These are phyloP conservation scores for Ochlodes sylvanus DNA, from an alignment of 2,888 invertebrate genomes.

Conservation along the genomic window DNA sequence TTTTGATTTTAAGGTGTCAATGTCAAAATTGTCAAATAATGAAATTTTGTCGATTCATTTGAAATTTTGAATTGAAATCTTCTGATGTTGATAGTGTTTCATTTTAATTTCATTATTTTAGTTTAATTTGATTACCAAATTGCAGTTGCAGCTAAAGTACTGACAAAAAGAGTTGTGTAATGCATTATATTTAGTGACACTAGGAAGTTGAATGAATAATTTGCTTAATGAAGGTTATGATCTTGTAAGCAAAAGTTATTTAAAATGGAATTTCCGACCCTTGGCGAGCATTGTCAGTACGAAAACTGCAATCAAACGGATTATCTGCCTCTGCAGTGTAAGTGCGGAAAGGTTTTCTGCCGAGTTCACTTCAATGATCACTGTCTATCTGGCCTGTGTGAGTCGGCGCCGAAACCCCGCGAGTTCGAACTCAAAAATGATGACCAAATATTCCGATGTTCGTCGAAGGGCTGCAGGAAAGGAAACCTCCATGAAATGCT, in stretches of 20 bases:
- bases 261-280: constrained; percentile 89
- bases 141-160: too few relatives aligned
- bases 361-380: constrained; percentile 87
- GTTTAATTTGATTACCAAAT: too few relatives aligned
- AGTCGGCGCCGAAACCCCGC: constrained; percentile 68
- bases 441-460: constrained; percentile 82
- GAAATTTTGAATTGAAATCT: too few relatives aligned
- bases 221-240: not conserved
- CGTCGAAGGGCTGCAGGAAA: constrained; percentile 83
- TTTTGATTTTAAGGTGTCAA: too few relatives aligned
- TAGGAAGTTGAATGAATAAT: not conserved
- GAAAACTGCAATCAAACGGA: constrained; percentile 88
- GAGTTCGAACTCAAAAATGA: constrained; percentile 69
- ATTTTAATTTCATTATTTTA: too few relatives aligned
- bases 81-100: too few relatives aligned
- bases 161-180: too few relatives aligned
- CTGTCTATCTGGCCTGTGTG: constrained; percentile 81
- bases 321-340: constrained; percentile 89
- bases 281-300: constrained; percentile 88
- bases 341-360: constrained; percentile 87
- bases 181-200: not conserved
- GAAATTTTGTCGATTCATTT: too few relatives aligned
- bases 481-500: constrained; percentile 87
- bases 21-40: too few relatives aligned
- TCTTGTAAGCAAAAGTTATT: not conserved